Evolutionary conservation across 2,797 vertebrate genomes (phyloP).

Genomic region (Poeciliopsis gracilis): DNA sequence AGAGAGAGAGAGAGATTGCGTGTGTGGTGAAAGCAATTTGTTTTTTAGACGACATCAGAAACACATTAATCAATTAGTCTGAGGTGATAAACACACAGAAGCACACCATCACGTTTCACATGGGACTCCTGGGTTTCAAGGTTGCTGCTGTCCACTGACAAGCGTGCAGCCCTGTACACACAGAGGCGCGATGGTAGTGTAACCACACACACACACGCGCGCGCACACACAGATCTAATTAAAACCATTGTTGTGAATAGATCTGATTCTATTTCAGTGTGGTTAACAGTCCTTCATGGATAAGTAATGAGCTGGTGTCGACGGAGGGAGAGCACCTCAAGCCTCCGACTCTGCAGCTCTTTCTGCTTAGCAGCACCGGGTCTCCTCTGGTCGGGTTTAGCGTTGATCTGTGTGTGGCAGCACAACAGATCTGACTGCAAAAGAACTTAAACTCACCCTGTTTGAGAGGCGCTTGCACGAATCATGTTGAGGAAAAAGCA

Average conservation of each 20-base stretch:
- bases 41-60: conserved; percentile 75
- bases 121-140: conserved; percentile 70
- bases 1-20: conserved; percentile 21
- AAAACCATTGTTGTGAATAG: conserved; percentile 76
- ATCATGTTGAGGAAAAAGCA: neutral
- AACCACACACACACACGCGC: conserved; percentile 17
- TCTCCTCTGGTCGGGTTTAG: conserved; percentile 56
- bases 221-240: conserved; percentile 69
- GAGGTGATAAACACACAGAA: conserved; percentile 73
- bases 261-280: conserved; percentile 78
- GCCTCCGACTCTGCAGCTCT: conserved; percentile 57
- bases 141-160: conserved; percentile 66
- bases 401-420: conserved; percentile 51
- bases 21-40: conserved; percentile 61
- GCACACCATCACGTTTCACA: conserved; percentile 61
- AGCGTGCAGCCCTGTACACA: conserved; percentile 14
- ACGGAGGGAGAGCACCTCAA: conserved; percentile 58
- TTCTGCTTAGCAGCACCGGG: conserved; percentile 48
- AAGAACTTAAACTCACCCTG: conserved; percentile 36
- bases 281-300: conserved; percentile 78
- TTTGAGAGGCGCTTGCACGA: conserved; percentile 18
- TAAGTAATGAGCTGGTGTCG: conserved; percentile 76
- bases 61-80: conserved; percentile 80
- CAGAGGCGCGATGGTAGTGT: conserved; percentile 21
- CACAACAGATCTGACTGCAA: conserved; percentile 31